Base-by-base conservation (phyloP, 2,113 vertebrate genomes). In the Thryonomys swinderianus region DNA sequence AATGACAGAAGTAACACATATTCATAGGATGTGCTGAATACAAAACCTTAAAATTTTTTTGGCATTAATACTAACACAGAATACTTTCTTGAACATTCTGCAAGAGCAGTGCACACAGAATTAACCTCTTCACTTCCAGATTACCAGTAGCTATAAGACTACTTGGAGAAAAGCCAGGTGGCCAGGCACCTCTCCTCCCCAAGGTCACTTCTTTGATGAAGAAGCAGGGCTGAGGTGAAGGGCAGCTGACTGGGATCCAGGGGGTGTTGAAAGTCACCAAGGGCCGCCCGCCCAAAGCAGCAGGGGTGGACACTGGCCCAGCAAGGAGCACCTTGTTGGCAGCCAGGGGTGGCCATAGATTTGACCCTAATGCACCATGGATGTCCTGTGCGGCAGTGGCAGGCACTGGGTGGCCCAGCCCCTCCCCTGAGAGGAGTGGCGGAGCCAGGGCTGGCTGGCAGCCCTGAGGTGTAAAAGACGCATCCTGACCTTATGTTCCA, bases 11-110 rank as follows among this genome's bases (percentile, higher is more conserved):
- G 34, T 20, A 85, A 94, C 3, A 0, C 16, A 34, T 69, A 87
- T 86, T 90, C 93, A 48, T 40, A 79, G 1, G 61, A 61, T 88
- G 59, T 87, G 88, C 64, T 85, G 90, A 67, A 93, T 53, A 97
- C 93, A 96, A 96, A 97, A 95, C 67, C 85, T 85, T 86, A 86
- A 30, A 7, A 3, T 57, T 94, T 97, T 96, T 93, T 95, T 94
- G 96, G 97, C 85, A 94, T 86, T 73, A 91, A 91, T 34, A 83
- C 69, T 10, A 55, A 97, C 87, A 96, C 94, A 88, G 83, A 87
- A 96, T 40, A 88, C 79, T 61, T 93, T 51, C 71, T 59, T 7
- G 6, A 84, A 79, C 86, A 25, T 91, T 92, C 96, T 96, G 95
- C 88, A 73, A 48, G 85, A 81, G 91, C 83, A 92, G 86, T n/a